Evolutionary conservation across 92 coral and sea anemone genomes (phyloP).

Genomic region (Zoanthus sansibaricus): DNA sequence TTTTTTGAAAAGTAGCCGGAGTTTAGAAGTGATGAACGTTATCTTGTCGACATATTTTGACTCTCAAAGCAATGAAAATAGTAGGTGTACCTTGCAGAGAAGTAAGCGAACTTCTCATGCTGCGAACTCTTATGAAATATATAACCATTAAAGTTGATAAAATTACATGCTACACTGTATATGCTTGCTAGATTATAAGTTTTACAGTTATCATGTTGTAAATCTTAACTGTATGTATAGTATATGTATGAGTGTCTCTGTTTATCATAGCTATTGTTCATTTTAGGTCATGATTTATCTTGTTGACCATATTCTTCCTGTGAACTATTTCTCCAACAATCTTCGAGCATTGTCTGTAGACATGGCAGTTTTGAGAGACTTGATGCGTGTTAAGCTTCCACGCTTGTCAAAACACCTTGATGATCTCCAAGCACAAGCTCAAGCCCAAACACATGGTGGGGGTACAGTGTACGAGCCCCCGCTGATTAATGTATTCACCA

Average conservation of each 20-base stretch:
- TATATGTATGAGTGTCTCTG: no score
- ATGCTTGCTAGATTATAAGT: no score
- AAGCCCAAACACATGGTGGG: constrained; percentile 79
- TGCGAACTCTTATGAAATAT: no score
- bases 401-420: constrained; percentile 92
- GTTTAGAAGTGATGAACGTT: no score
- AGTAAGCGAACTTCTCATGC: no score
- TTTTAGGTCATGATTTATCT: constrained; percentile 96
- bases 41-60: no score
- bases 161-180: no score
- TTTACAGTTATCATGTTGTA: no score
- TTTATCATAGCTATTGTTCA: background rate
- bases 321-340: constrained; percentile 97
- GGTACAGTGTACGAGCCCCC: constrained; percentile 94
- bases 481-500: constrained; percentile 96
- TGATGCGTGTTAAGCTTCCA: constrained; percentile 90
- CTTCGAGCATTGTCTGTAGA: constrained; percentile 97
- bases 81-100: no score
- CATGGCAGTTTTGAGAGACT: constrained; percentile 97
- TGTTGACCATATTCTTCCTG: constrained; percentile 93
- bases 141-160: background rate
- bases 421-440: constrained; percentile 83
- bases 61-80: no score
- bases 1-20: no score
- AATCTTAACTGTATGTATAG: no score